Conservation (phyloP, 2,888 invertebrate genomes). For the Lasioglossum marginatum region DNA sequence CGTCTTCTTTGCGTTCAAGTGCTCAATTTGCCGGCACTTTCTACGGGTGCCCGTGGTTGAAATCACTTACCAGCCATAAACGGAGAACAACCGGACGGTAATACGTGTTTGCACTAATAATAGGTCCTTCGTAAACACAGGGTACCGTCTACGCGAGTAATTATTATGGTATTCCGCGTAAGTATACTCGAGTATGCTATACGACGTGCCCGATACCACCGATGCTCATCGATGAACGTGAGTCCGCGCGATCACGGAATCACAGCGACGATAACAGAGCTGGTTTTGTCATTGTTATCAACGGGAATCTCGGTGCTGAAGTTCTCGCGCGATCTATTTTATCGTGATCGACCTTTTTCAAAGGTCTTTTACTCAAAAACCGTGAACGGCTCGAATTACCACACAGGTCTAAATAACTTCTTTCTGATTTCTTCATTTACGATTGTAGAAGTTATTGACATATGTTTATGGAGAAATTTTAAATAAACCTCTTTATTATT, state of each 20-base stretch:
- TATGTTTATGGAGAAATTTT: too few species aligned
- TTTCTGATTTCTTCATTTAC: too few species aligned
- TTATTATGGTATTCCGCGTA: conserved; percentile 61
- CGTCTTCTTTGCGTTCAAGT: conserved; percentile 63
- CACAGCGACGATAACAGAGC: conserved; percentile 5
- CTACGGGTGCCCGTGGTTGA: conserved; percentile 62
- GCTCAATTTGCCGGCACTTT: conserved; percentile 68
- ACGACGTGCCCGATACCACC: conserved; percentile 5
- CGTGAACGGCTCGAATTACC: neutral
- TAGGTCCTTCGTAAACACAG: conserved; percentile 68
- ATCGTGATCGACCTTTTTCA: neutral
- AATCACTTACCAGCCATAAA: conserved; percentile 70
- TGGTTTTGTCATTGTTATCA: conserved; percentile 1
- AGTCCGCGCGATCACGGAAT: conserved; percentile 22
- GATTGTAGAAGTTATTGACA: too few species aligned
- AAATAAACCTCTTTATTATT: too few species aligned
- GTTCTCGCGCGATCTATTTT: neutral
- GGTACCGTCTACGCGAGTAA: conserved; percentile 63
- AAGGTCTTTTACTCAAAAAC: neutral
- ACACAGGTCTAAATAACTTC: too few species aligned
- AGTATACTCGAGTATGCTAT: conserved; percentile 27
- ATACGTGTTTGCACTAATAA: conserved; percentile 70
- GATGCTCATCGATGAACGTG: conserved; percentile 48
- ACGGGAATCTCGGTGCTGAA: neutral
- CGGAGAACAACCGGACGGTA: conserved; percentile 63